Evolutionary conservation across 1,140 invertebrate genomes (phyloP), one percentile per base, ranked within the genome.

Genomic region (Calliphora vicina): DNA sequence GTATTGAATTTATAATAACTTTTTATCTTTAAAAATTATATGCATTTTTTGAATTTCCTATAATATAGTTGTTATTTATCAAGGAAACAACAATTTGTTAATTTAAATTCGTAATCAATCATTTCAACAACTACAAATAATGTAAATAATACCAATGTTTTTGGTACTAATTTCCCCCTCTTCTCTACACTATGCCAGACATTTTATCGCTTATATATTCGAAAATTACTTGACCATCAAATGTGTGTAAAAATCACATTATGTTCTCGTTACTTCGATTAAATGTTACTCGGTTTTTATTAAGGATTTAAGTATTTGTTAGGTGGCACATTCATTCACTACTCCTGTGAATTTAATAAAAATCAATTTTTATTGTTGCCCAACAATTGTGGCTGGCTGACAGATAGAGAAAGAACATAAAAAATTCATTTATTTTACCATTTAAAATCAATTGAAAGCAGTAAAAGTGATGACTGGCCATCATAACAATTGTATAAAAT

Each of bases 231-330:
- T 35, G 13, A 29, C 35, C 27, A 43, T 45, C 12, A n/a, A 42
- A 35, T 57, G 27, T 81, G 78, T 17, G 35, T 27, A 67, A 45
- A 73, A 35, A 43, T 27, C 61, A 27, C 80, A 71, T 76, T 57
- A 57, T 67, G 27, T 81, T 35, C 50, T 81, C 57, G 80, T 29
- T 67, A 29, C 25, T 81, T 57, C 57, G 80, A 81, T 81, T 81
- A 81, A 57, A 67, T 81, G 13, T 81, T 29, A 26, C n/a, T 35
- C 35, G 35, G n/a, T 35, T 35, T 35, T 2, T 35, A 35, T 35
- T 35, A 35, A 81, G n/a, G 27, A 25, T 42, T 29, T 71, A 10
- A 35, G 1, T 57, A 67, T 81, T 67, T 1, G 6, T 71, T 61
- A 35, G 29, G 26, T 71, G 9, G 25, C 17, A 23, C 27, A 25